Percentiles rank a stretch among this genome's conserved stretches.
Conservation (phyloP, 2,797 vertebrate genomes). For the Microctenopoma steveboyesi region DNA sequence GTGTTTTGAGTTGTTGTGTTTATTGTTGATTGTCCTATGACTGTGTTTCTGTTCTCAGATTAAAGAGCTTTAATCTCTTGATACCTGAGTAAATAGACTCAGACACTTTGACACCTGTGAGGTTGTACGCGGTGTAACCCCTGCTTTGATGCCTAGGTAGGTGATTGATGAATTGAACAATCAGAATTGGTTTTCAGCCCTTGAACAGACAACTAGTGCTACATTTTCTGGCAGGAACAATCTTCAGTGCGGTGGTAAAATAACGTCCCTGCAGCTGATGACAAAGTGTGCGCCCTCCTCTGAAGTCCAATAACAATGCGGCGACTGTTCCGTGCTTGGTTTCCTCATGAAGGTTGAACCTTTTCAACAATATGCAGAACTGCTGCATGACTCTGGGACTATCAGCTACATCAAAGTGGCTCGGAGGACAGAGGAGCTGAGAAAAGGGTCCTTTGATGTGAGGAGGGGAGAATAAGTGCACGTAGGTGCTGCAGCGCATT, state of each 20-base stretch:
- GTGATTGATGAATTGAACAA: not conserved
- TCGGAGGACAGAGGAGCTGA: conserved; percentile 17
- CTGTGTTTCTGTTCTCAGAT: too few species aligned
- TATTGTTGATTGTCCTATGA: too few species aligned
- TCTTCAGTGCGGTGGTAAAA: not conserved
- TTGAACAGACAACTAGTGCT: not conserved
- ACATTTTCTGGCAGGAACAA: too few species aligned
- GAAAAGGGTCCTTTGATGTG: conserved; percentile 37
- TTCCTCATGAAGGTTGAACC: conserved; percentile 4
- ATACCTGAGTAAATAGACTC: too few species aligned
- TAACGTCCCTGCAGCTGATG: not conserved
- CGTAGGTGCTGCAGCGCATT: conserved; percentile 4
- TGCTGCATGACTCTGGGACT: conserved; percentile 1
- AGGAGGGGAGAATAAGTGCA: conserved; percentile 13
- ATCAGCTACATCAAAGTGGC: conserved; percentile 48
- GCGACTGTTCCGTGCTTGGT: conserved; percentile 1
- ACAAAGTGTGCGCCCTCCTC: not conserved
- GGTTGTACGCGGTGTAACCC: not conserved
- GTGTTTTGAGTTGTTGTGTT: too few species aligned
- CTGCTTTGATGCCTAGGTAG: not conserved
- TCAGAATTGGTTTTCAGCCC: not conserved
- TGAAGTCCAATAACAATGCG: not conserved
- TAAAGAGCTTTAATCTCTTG: too few species aligned
- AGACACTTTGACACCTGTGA: too few species aligned
- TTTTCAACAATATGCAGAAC: conserved; percentile 16